phyloP scores from a whole-genome alignment of 1,140 invertebrate species.

The Drosophila subpulchrella region DNA sequence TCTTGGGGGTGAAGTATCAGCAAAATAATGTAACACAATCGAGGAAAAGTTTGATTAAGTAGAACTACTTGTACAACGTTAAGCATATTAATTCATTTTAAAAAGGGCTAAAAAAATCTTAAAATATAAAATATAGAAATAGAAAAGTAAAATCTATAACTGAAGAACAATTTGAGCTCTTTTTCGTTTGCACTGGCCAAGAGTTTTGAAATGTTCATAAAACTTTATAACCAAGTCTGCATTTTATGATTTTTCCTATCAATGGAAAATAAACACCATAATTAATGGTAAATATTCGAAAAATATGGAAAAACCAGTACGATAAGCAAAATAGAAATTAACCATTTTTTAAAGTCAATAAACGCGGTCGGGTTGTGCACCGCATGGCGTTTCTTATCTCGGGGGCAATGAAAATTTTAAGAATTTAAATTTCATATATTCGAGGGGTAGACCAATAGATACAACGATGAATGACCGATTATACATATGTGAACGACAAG shows the following conservation, averaged over 20 bases:
- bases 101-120: too few relatives aligned
- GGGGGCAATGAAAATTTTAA: background rate
- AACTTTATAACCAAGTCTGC: background rate
- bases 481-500: slow-evolving; percentile 9
- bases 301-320: background rate
- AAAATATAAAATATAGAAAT: too few relatives aligned
- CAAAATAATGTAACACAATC: background rate
- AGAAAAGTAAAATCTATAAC: too few relatives aligned
- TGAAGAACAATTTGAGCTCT: too few relatives aligned
- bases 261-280: background rate
- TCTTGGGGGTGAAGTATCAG: slow-evolving; percentile 6
- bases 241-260: background rate
- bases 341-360: slow-evolving; percentile 20
- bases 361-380: slow-evolving; percentile 1
- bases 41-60: background rate
- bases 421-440: slow-evolving; percentile 36
- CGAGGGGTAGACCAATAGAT: background rate
- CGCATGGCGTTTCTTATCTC: slow-evolving; percentile 24
- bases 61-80: background rate
- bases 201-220: background rate
- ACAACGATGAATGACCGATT: slow-evolving; percentile 33
- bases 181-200: background rate
- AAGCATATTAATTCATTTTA: too few relatives aligned
- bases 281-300: slow-evolving; percentile 6
- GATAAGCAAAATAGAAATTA: slow-evolving; percentile 35